Evolutionary conservation across 37 sponge, comb jelly and placozoan species (phyloP).

Genomic region (Bolinopsis microptera): DNA sequence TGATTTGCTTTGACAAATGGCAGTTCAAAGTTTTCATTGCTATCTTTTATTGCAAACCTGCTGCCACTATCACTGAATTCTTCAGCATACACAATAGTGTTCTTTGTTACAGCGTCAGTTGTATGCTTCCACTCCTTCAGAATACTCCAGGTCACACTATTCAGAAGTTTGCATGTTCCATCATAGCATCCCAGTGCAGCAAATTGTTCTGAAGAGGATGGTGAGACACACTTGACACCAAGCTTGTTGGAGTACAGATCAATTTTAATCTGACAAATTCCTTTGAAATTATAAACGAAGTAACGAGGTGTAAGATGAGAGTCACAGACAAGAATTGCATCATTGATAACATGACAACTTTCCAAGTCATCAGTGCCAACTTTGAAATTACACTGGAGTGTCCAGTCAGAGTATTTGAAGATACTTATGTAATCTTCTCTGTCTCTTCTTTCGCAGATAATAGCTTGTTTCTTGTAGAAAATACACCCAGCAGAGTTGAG

Average conservation of each 20-base stretch:
- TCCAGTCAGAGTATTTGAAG: constrained; percentile 82
- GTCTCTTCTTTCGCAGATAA: constrained; percentile 77
- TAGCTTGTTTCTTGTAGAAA: neutral
- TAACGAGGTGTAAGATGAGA: neutral
- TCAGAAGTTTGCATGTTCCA: constrained; percentile 69
- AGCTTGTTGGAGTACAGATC: constrained; percentile 68
- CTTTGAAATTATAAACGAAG: constrained; percentile 80
- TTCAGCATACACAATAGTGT: neutral
- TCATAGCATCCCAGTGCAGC: constrained; percentile 92
- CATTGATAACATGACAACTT: neutral
- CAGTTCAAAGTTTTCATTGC: constrained; percentile 66
- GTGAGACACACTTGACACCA: constrained; percentile 77
- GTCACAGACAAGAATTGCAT: constrained; percentile 69
- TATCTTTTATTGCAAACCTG: neutral
- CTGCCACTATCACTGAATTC: neutral
- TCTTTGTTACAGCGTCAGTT: neutral
- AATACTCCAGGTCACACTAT: constrained; percentile 87
- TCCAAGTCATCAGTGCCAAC: constrained; percentile 85
- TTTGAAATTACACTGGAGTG: constrained; percentile 70
- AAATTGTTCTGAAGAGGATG: constrained; percentile 90
- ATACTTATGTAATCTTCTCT: constrained; percentile 89
- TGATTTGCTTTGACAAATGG: constrained; percentile 79
- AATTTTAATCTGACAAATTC: constrained; percentile 31
- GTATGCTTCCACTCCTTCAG: neutral
- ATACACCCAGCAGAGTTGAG: constrained; percentile 60